A percentile compares a stretch with the other conserved stretches of the same genome.
phyloP scores from a whole-genome alignment of 2,888 invertebrate species.

The Drosophila bunnanda region DNA sequence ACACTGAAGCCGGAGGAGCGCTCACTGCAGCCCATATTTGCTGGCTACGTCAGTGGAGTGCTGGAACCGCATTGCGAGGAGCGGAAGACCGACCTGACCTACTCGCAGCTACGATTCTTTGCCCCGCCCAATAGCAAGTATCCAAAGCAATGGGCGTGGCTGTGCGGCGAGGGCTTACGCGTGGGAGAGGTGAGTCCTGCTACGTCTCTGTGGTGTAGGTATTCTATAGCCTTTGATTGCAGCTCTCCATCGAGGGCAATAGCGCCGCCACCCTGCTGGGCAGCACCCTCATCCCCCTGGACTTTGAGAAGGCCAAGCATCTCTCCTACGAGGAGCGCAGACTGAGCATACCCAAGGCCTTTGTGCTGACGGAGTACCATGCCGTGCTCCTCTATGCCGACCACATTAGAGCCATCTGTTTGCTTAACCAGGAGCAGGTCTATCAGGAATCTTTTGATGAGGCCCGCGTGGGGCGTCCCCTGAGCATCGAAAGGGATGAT shows the following conservation, averaged over 20 bases:
- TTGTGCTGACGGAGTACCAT: slow-evolving; percentile 96
- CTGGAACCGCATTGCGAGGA: slow-evolving; percentile 87
- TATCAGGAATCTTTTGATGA: slow-evolving; percentile 94
- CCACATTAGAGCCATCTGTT: slow-evolving; percentile 92
- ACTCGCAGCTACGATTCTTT: slow-evolving; percentile 92
- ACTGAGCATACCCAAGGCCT: slow-evolving; percentile 87
- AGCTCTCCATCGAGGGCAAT: slow-evolving; percentile 57
- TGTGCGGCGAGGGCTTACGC: slow-evolving; percentile 93
- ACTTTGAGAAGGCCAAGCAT: slow-evolving; percentile 69
- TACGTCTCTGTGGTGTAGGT: rapidly evolving
- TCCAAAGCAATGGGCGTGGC: slow-evolving; percentile 94
- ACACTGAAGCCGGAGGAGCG: slow-evolving; percentile 91
- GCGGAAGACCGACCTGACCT: slow-evolving; percentile 89
- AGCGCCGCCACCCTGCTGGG: slow-evolving; percentile 59
- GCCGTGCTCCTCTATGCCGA: slow-evolving; percentile 93
- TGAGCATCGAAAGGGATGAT: slow-evolving; percentile 92
- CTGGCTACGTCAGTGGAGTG: slow-evolving; percentile 72
- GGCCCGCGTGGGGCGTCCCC: slow-evolving; percentile 89
- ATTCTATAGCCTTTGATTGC: neutral
- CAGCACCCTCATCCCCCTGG: slow-evolving; percentile 66
- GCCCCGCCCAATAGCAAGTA: slow-evolving; percentile 88
- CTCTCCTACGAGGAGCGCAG: slow-evolving; percentile 80
- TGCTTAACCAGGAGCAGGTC: slow-evolving; percentile 93
- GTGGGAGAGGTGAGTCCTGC: slow-evolving; percentile 88
- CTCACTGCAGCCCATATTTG: slow-evolving; percentile 84